phyloP scores from a whole-genome alignment of 53 echinoderm and acorn worm genomes.

The Holothuria scabra region DNA sequence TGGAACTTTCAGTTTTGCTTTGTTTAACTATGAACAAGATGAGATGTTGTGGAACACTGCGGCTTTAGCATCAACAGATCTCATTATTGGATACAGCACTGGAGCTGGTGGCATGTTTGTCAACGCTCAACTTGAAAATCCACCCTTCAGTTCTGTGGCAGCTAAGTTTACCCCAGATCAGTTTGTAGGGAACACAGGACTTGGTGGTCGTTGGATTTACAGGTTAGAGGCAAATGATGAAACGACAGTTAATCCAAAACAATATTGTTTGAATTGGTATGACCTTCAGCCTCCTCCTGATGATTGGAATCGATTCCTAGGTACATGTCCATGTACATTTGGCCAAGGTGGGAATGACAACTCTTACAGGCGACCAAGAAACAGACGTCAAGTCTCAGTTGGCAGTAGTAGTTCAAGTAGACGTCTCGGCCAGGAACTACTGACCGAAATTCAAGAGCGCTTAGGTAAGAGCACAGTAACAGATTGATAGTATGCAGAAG shows the following conservation, averaged over 20 bases:
- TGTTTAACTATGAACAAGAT: conserved; percentile 86
- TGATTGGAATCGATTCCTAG: conserved; percentile 75
- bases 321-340: conserved; percentile 86
- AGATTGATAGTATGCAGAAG: no score
- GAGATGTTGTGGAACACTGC: conserved; percentile 81
- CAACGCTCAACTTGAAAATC: conserved; percentile 70
- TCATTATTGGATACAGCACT: conserved; percentile 84
- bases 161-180: conserved; percentile 75
- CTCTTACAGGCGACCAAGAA: conserved; percentile 11
- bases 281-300: conserved; percentile 64
- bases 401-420: neutral
- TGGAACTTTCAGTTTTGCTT: conserved; percentile 75
- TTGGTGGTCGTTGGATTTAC: conserved; percentile 83
- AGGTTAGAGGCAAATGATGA: conserved; percentile 75
- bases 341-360: conserved; percentile 66
- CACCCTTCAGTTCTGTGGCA: conserved; percentile 57
- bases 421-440: neutral
- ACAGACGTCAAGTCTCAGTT: neutral
- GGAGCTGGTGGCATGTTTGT: conserved; percentile 68
- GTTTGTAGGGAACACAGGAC: conserved; percentile 67
- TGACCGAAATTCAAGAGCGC: neutral
- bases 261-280: conserved; percentile 85
- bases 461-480: neutral
- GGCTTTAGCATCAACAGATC: conserved; percentile 61
- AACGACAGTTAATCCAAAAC: conserved; percentile 74